Base-by-base conservation (phyloP, 2,888 invertebrate species). In the Meteorus colon region DNA sequence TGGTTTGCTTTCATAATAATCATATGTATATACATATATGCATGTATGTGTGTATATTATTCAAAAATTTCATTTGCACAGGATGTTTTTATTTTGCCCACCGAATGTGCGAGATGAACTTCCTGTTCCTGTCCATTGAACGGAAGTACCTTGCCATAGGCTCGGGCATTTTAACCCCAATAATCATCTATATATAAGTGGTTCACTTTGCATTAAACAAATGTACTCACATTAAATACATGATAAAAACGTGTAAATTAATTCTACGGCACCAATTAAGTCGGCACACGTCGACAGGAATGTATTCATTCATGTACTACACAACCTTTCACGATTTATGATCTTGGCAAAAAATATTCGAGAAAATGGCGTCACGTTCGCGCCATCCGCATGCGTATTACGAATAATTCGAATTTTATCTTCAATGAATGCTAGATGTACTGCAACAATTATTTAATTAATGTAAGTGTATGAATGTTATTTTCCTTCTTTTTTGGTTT, bases 71-170 rank as follows among this genome's bases (percentile, higher is more conserved):
- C 81, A 81, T 82, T 84, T 80, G 80, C 78, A 88, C 88, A 88
- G 88, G 88, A 88, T 88, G 88, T 88, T 88, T 85, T 88, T 87
- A 86, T 86, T 87, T 85, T 80, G 86, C 86, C 82, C 84, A 86
- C 83, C 82, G 82, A 81, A 81, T 82, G 81, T 78, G 70, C 78
- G 84, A 79, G 81, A 84, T 84, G 85, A 86, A 89, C 89, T 89
- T 89, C 89, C 89, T 89, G 89, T 89, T 89, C 89, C 89, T 89
- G 89, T 89, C 83, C 84, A 84, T 85, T 80, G 82, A 88, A 87
- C 88, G 88, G 88, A 88, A 88, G 88, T 88, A 85, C 87, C 86
- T 86, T 88, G 87, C 86, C 86, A 88, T 88, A 88, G 87, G 87
- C 86, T 83, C 85, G 82, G 85, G 82, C 84, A 82, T 78, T 83